Evolutionary conservation across 2,113 vertebrate genomes (phyloP), one percentile per base, ranked within the genome.

Genomic region (Megaptera novaeangliae): DNA sequence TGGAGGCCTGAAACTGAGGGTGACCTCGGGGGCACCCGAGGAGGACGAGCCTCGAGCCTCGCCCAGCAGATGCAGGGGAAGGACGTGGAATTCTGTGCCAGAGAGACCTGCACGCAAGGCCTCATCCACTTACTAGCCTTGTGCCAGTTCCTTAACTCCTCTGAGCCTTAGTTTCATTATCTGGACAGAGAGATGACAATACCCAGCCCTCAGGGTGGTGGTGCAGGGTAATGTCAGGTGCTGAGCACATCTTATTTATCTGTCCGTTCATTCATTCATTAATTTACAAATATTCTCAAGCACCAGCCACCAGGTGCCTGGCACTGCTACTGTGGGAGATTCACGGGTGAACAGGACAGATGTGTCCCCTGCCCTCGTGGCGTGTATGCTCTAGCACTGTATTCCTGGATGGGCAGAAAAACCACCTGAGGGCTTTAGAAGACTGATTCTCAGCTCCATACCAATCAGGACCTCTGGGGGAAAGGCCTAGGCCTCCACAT

Each of bases 151-250:
- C 64, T 39, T 21, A 34, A 34, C 59, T 36, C 57, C 69, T 78
- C 84, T 85, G 81, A 95, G 81, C 36, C 5, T 71, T 31, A 25
- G 46, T 74, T 74, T 92, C 36, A 55, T 66, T 52, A 27, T 49
- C 13, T 34, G 59, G 77, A 71, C n/a, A 18, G 0, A n/a, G 69
- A 94, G 12, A 46, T 7, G 49, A 39, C 13, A 17, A 34, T 0
- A 20, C 6, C 46, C 27, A 18, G 44, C 41, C 93, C 71, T 78
- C n/a, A 46, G 59, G 59, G 36, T 29, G 14, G 63, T 0, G 0
- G 34, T 10, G 1, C 44, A 55, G 52, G n/a, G 66, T 41, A 39
- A 55, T 9, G 49, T 46, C 69, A 85, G 31, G 66, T 21, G 29
- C 74, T 5, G 3, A 49, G 39, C n/a, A 80, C n/a, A 15, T 39